A percentile compares a stretch with the other conserved stretches of the same genome.
Evolutionary conservation across 2,797 vertebrate species (phyloP).

Genomic region (Glyptemys insculpta): DNA sequence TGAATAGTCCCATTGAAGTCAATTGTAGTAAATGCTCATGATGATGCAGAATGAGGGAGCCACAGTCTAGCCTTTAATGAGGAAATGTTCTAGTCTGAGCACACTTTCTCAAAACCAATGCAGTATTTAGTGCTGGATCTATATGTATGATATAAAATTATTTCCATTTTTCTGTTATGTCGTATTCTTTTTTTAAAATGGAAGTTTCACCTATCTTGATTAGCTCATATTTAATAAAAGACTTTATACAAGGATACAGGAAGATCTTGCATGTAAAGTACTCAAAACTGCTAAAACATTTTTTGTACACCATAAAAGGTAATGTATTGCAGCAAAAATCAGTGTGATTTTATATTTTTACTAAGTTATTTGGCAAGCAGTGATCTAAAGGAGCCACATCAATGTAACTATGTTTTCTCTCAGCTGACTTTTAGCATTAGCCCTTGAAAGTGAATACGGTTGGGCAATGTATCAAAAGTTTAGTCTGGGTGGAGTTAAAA

Average conservation of each 20-base stretch:
- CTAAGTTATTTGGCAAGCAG: neutral
- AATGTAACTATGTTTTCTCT: neutral
- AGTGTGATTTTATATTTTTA: neutral
- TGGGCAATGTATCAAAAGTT: fast-evolving
- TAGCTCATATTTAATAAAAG: neutral
- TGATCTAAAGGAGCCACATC: neutral
- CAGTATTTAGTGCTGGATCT: neutral
- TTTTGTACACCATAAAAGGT: neutral
- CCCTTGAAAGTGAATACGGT: neutral
- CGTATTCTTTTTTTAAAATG: neutral
- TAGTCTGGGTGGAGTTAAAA: neutral
- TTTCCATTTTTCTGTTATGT: neutral
- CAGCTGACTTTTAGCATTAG: neutral
- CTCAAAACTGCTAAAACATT: neutral
- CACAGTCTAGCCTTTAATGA: neutral
- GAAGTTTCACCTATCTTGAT: neutral
- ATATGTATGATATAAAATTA: neutral
- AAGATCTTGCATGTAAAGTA: neutral
- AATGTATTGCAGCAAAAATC: neutral
- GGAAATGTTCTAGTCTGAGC: neutral
- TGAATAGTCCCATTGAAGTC: neutral
- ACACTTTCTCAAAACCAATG: neutral
- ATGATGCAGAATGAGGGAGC: neutral
- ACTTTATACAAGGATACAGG: neutral
- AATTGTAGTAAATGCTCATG: neutral